These are phyloP conservation scores for Taeniopygia guttata DNA, from an alignment of 2,797 vertebrate genomes.

Conservation along the genomic window DNA sequence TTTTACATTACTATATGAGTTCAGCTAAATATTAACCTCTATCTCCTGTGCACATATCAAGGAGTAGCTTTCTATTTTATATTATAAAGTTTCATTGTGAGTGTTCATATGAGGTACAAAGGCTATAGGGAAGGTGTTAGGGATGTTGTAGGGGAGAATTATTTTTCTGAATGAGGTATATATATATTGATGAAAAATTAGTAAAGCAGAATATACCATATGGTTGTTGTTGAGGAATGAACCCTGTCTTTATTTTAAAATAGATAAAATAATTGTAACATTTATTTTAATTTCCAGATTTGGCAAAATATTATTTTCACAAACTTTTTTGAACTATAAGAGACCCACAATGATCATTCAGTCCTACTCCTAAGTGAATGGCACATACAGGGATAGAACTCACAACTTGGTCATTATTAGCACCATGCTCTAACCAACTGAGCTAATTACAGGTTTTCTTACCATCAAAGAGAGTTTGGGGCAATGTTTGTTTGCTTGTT, in stretches of 20 bases:
- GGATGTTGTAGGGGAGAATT: not conserved
- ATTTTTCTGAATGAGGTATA: not conserved
- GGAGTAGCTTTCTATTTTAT: not conserved
- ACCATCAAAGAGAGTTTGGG: not conserved
- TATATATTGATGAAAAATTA: not conserved
- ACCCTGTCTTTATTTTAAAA: not conserved
- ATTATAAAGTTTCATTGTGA: not conserved
- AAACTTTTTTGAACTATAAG: not conserved
- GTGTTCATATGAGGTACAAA: not conserved
- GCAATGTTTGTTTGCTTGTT: not conserved
- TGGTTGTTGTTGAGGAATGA: not conserved
- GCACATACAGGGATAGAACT: not conserved
- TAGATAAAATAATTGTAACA: not conserved
- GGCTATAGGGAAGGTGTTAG: not conserved
- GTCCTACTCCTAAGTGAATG: not conserved
- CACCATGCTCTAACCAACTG: not conserved
- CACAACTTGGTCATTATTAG: not conserved
- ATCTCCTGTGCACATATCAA: not conserved
- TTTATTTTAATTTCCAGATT: not conserved
- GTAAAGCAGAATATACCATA: not conserved
- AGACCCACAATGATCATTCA: not conserved
- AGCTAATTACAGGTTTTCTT: not conserved
- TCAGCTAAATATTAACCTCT: not conserved
- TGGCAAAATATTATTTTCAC: not conserved
- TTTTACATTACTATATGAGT: not conserved